Evolutionary conservation across 2,797 vertebrate genomes (phyloP).

Genomic region (Sarcophilus harrisii): DNA sequence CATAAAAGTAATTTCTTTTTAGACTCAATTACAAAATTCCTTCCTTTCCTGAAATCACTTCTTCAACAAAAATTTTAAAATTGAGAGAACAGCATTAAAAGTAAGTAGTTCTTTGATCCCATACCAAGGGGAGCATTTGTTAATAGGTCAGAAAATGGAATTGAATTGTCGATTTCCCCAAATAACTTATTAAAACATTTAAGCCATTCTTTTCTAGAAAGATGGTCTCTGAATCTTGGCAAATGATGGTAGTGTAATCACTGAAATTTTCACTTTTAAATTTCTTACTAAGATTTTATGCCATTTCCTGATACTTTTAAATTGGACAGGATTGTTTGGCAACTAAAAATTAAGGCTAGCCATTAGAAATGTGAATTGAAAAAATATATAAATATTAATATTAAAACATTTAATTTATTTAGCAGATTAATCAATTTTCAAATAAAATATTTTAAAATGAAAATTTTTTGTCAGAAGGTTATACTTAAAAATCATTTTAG

Average conservation of each 20-base stretch:
- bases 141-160: no score
- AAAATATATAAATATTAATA: not conserved
- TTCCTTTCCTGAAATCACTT: constrained; percentile 7
- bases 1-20: no score
- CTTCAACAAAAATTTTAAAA: constrained; percentile 30
- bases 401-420: not conserved
- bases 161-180: no score
- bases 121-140: not conserved
- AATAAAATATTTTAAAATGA: constrained; percentile 41
- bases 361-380: no score
- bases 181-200: not conserved
- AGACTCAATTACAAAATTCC: constrained; percentile 13
- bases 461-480: not conserved
- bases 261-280: constrained; percentile 6
- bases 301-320: constrained; percentile 31
- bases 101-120: not conserved
- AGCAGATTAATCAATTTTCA: constrained; percentile 8
- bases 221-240: constrained; percentile 21
- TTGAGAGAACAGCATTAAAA: not conserved
- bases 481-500: constrained; percentile 21
- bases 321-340: constrained; percentile 13
- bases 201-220: not conserved
- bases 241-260: not conserved
- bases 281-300: constrained; percentile 26
- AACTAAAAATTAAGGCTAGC: no score